Percentiles rank a stretch among this genome's conserved stretches.
Conservation (phyloP, 2,888 invertebrate species). For the Microctonus aethiopoides region DNA sequence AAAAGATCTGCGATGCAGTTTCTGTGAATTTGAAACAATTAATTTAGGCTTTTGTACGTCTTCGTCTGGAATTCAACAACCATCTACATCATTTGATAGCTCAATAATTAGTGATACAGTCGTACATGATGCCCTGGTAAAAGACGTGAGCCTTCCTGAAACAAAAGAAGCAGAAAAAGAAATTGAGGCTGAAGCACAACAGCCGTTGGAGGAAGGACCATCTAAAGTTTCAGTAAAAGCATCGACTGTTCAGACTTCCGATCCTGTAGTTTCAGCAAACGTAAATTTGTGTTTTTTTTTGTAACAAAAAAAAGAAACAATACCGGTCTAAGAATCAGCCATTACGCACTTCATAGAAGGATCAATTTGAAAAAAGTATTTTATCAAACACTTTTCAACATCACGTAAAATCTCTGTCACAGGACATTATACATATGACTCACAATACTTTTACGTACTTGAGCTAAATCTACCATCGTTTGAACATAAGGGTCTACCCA, state of each 20-base stretch:
- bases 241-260: not conserved
- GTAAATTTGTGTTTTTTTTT: not conserved
- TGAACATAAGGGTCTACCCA: slow-evolving; percentile 67
- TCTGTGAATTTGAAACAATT: no score
- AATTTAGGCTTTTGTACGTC: no score
- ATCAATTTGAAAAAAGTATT: not conserved
- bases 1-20: no score
- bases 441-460: slow-evolving; percentile 69
- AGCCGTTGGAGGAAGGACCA: not conserved
- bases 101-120: not conserved
- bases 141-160: not conserved
- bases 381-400: not conserved
- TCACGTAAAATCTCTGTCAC: slow-evolving; percentile 38
- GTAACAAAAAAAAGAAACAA: not conserved
- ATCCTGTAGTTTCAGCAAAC: not conserved
- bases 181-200: not conserved
- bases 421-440: slow-evolving; percentile 48
- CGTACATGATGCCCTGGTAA: not conserved
- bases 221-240: not conserved
- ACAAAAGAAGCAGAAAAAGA: not conserved
- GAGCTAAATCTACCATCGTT: slow-evolving; percentile 72
- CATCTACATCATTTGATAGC: not conserved
- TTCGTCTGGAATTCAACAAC: no score
- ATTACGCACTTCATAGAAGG: not conserved
- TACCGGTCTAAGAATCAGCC: not conserved